Conservation (phyloP, 2,888 invertebrate genomes). For the Pseudococcus jackbeardsleyi region DNA sequence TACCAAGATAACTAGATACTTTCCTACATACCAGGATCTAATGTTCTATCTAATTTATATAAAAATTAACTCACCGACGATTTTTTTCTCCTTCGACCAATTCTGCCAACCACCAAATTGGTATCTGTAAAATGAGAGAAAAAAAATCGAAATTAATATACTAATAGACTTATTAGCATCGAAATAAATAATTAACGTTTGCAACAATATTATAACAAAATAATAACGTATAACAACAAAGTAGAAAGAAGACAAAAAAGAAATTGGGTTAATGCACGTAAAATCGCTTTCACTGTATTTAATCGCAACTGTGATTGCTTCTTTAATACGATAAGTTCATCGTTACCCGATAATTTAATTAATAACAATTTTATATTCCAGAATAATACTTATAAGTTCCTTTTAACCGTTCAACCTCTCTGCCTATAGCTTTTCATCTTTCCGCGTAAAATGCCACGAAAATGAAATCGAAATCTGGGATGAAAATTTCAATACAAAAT, state of each 20-base stretch:
- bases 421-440: neutral
- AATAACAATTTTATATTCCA: conserved; percentile 47
- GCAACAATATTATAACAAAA: conserved; percentile 48
- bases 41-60: neutral
- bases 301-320: conserved; percentile 52
- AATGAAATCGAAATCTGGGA: neutral
- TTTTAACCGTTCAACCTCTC: conserved; percentile 15
- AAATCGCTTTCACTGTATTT: conserved; percentile 63
- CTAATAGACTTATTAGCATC: conserved; percentile 1
- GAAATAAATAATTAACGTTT: conserved; percentile 24
- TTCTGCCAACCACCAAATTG: neutral
- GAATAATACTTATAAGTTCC: conserved; percentile 25
- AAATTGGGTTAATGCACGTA: conserved; percentile 59
- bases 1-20: conserved; percentile 14
- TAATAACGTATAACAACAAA: conserved; percentile 49
- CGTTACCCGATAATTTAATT: conserved; percentile 54
- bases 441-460: neutral
- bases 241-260: conserved; percentile 55
- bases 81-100: neutral
- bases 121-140: neutral
- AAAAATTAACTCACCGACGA: neutral
- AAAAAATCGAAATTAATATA: conserved; percentile 12
- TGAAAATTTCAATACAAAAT: neutral
- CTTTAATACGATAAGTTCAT: conserved; percentile 56
- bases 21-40: conserved; percentile 30